Conservation (phyloP, 1,140 invertebrate genomes). For the Anagrus nilaparvatae region DNA sequence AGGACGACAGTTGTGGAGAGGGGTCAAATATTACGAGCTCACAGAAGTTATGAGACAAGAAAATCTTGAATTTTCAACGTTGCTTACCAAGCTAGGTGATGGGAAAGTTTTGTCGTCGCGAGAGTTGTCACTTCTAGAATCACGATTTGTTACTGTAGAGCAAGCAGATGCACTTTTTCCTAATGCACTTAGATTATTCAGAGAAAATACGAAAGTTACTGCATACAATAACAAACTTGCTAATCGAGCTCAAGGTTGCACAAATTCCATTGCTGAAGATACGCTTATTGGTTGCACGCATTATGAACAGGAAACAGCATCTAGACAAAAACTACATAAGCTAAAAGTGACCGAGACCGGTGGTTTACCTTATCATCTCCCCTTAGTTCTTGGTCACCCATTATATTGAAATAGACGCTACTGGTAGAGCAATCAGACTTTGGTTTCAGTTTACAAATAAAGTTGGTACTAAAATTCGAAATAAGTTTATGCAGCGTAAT, state of each 20-base stretch:
- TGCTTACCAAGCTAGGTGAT: constrained; percentile 27
- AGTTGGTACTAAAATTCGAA: constrained; percentile 15
- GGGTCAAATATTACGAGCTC: constrained; percentile 20
- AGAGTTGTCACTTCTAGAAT: constrained; percentile 19
- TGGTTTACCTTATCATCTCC: constrained; percentile 29
- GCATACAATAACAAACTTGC: constrained; percentile 19
- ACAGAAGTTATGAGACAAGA: constrained; percentile 21
- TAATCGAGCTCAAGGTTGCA: constrained; percentile 19
- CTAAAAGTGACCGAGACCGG: constrained; percentile 26
- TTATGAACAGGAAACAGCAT: constrained; percentile 15
- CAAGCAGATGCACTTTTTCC: constrained; percentile 16
- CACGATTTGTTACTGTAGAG: constrained; percentile 16
- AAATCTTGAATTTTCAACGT: constrained; percentile 21
- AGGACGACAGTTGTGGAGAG: constrained; percentile 15
- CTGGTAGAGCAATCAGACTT: constrained; percentile 12
- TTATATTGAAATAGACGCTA: constrained; percentile 24
- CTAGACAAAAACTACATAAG: constrained; percentile 27
- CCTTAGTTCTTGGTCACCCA: constrained; percentile 21
- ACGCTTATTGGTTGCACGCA: constrained; percentile 14
- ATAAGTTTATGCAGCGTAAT: constrained; percentile 15
- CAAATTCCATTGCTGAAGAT: constrained; percentile 21
- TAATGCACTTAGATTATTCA: constrained; percentile 20
- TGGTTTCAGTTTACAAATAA: constrained; percentile 19
- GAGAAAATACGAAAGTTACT: constrained; percentile 14
- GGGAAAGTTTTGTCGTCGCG: constrained; percentile 12